Conservation (phyloP, 2,113 vertebrate species). For the Rhinoptilus africanus region DNA sequence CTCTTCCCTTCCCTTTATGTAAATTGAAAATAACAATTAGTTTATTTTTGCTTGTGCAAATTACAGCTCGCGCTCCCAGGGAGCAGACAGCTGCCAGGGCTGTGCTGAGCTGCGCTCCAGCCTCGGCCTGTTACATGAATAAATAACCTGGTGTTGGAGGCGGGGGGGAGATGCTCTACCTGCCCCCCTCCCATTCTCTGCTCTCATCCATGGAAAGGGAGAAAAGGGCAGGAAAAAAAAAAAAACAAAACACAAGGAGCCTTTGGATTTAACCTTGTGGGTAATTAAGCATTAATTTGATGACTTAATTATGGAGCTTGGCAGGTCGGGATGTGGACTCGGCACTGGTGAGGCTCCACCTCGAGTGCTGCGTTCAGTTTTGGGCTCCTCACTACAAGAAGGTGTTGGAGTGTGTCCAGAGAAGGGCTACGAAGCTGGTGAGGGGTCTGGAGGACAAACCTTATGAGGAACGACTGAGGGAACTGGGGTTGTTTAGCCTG, state of each 20-base stretch:
- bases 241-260: not conserved
- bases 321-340: not conserved
- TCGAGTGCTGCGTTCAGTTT: no score
- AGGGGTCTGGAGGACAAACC: no score
- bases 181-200: not conserved
- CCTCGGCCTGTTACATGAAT: constrained; percentile 11
- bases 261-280: not conserved
- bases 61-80: constrained; percentile 3
- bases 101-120: not conserved
- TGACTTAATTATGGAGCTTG: not conserved
- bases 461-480: no score
- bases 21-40: constrained; percentile 54
- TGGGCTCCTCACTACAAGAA: no score
- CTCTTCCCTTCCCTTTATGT: not conserved
- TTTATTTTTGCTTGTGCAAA: constrained; percentile 59
- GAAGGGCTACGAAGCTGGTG: no score
- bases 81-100: constrained; percentile 48
- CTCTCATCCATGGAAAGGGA: not conserved
- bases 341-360: no score
- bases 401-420: no score
- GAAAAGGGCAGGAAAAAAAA: accelerated
- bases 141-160: constrained; percentile 4
- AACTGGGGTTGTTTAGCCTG: no score
- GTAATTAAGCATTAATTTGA: not conserved
- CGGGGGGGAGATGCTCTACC: not conserved